A percentile compares a stretch with the other conserved stretches of the same genome.
Conservation (phyloP, 2,888 invertebrate genomes). For the Cosmopolites sordidus region DNA sequence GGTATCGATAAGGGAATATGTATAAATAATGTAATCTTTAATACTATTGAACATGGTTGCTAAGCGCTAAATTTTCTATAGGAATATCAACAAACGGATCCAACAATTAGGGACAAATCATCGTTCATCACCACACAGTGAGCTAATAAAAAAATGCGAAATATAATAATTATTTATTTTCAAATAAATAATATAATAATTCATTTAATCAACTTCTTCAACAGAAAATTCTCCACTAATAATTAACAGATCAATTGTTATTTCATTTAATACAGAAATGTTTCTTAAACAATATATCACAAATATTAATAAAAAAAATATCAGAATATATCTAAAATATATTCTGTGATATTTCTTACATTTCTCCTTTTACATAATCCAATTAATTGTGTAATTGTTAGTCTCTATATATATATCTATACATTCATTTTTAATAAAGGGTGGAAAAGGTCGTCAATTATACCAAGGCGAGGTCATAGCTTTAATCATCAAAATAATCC, state of each 20-base stretch:
- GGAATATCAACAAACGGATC: conserved; percentile 14
- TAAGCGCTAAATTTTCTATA: conserved; percentile 13
- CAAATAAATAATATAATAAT: too few relatives aligned
- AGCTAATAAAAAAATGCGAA: too few relatives aligned
- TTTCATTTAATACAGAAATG: too few relatives aligned
- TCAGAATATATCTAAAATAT: neutral
- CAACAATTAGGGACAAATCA: neutral
- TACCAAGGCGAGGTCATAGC: neutral
- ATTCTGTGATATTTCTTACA: neutral
- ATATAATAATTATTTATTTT: too few relatives aligned
- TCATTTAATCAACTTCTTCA: too few relatives aligned
- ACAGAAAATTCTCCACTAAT: too few relatives aligned
- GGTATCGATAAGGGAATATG: neutral
- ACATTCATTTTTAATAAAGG: neutral
- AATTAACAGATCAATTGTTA: too few relatives aligned
- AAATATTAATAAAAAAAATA: neutral
- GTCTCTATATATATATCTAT: neutral
- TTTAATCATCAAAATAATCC: neutral
- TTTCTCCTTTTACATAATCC: neutral
- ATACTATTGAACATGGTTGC: conserved; percentile 14
- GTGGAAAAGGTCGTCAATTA: neutral
- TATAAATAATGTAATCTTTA: conserved; percentile 1
- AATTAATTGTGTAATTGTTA: neutral
- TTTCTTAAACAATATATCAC: neutral
- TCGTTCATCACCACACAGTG: neutral